Base-by-base conservation (phyloP, 1,140 invertebrate species). In the Chlorops oryzae region DNA sequence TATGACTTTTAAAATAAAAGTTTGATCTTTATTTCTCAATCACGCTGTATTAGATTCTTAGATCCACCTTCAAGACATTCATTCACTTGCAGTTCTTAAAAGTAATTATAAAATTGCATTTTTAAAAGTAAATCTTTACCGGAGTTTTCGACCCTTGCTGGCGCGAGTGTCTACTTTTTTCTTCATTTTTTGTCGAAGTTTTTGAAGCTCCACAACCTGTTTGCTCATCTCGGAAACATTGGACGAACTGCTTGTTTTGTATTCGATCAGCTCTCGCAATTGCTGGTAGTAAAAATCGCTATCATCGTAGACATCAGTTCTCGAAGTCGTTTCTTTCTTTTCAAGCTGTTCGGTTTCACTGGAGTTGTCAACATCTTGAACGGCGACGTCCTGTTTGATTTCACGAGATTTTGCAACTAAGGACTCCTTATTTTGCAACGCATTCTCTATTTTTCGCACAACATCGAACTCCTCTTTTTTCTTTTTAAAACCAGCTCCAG, bases 251-350 rank as follows among this genome's bases (percentile, higher is more conserved):
- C 82, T 77, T 6, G 89, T 86, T 76, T 95, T 96, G 44, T 84
- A 83, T 69, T 97, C 91, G 56, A 98, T 95, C 13, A 97, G 74
- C 66, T 97, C 92, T 51, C 91, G 76, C 21, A 98, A 73, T 18
- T 96, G 70, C 63, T 93, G 88, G 73, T 96, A 92, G 75, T 98
- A 98, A 70, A 97, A 98, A 72, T 98, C 95, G 70, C 87, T 87
- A 71, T 98, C 95, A 71, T 98, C 93, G 76, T 91, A 98, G 63
- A 96, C 89, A 76, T 98, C 90, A 1, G 73, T n/a, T n/a, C n/a
- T n/a, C n/a, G n/a, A n/a, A n/a, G n/a, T n/a, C n/a, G n/a, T n/a
- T n/a, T n/a, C 28, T 6, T 60, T 51, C 56, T 84, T 82, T 53
- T 66, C 47, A 43, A 21, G 28, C 24, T 6, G 49, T 50, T 41